Conservation (phyloP, 2,888 invertebrate species). For the Agrilus mali region DNA sequence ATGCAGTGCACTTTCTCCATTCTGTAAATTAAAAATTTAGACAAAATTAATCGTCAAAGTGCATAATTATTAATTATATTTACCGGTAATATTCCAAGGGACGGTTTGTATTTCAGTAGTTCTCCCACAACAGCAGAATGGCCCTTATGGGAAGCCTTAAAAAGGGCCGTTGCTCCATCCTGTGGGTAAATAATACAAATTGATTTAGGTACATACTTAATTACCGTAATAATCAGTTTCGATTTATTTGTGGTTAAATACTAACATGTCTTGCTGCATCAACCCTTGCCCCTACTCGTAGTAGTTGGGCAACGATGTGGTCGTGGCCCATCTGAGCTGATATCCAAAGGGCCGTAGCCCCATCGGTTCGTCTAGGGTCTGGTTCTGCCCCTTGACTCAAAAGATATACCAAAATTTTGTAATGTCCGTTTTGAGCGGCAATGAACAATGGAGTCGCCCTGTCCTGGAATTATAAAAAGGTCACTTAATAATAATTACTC, state of each 20-base stretch:
- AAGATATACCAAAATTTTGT: conserved; percentile 61
- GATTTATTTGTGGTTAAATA: conserved; percentile 5
- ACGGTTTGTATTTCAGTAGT: conserved; percentile 69
- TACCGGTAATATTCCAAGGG: conserved; percentile 70
- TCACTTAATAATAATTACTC: too few relatives aligned
- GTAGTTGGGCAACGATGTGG: conserved; percentile 61
- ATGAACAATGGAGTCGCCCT: conserved; percentile 86
- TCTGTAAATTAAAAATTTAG: conserved; percentile 40
- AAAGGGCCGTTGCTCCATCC: conserved; percentile 90
- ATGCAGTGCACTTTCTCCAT: conserved; percentile 84
- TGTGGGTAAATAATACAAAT: conserved; percentile 32
- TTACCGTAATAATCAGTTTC: background rate
- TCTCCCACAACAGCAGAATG: conserved; percentile 77
- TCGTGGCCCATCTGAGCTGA: conserved; percentile 91
- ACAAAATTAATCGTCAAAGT: conserved; percentile 2
- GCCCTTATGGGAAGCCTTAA: conserved; percentile 92
- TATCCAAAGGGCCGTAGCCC: conserved; percentile 87
- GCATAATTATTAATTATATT: conserved; percentile 23
- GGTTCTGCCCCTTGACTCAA: conserved; percentile 59
- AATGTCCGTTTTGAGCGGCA: conserved; percentile 88
- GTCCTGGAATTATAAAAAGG: conserved; percentile 46
- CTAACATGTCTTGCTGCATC: conserved; percentile 69
- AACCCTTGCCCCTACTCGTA: conserved; percentile 66
- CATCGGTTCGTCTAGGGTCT: conserved; percentile 66
- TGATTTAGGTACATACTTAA: too few relatives aligned